Percentiles rank a stretch among this genome's conserved stretches.
Conservation (phyloP, 2,113 vertebrate genomes). For the Laticauda colubrina region DNA sequence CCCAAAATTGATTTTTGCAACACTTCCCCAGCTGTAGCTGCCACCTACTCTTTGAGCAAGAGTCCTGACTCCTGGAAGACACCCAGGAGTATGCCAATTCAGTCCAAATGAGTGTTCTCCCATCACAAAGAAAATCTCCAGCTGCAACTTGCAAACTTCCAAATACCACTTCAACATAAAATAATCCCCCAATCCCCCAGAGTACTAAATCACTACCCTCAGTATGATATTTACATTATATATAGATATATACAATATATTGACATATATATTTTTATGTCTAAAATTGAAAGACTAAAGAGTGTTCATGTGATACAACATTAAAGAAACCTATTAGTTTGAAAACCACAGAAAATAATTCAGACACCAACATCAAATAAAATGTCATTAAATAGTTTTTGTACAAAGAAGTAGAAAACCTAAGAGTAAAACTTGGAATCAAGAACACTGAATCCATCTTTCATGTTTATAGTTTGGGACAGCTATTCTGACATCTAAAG, state of each 20-base stretch:
- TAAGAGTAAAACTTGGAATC: conserved; percentile 1
- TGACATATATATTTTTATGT: not conserved
- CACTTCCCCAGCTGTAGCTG: not conserved
- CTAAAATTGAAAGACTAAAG: not conserved
- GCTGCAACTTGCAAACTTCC: not conserved
- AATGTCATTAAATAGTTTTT: not conserved
- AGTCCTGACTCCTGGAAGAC: not conserved
- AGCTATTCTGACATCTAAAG: conserved; percentile 5
- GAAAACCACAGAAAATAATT: not conserved
- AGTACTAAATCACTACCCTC: not conserved
- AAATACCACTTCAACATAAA: not conserved
- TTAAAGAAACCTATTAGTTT: not conserved
- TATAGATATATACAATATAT: not conserved
- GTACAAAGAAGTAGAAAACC: not conserved
- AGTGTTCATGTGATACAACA: not conserved
- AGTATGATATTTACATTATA: not conserved
- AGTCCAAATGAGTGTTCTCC: not conserved
- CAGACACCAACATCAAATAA: not conserved
- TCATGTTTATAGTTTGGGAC: conserved; percentile 5
- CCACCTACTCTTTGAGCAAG: not conserved
- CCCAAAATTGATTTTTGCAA: not conserved
- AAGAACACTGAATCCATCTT: not conserved
- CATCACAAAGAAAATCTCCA: not conserved
- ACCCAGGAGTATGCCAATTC: not conserved
- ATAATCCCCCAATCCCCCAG: not conserved